phyloP scores from a whole-genome alignment of 1,140 invertebrate genomes.

The Leptonema lineaticorne region DNA sequence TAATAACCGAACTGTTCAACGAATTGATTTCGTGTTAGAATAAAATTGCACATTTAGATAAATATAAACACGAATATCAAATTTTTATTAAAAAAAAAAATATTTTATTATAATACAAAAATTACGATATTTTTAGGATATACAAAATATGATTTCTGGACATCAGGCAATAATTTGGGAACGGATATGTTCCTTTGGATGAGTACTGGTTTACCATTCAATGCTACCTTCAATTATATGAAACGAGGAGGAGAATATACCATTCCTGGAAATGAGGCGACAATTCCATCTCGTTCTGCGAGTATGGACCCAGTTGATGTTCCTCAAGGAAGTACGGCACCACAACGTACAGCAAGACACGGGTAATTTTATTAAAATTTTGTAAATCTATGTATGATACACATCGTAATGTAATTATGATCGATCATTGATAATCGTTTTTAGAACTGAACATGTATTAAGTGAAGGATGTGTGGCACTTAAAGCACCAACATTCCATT shows the following conservation, averaged over 20 bases:
- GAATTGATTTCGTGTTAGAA: background rate
- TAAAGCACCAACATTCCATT: conserved; percentile 71
- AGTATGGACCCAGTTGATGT: conserved; percentile 58
- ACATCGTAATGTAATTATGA: background rate
- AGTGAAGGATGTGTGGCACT: conserved; percentile 74
- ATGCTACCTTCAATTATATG: conserved; percentile 83
- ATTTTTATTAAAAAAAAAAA: background rate
- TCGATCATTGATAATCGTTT: conserved; percentile 42
- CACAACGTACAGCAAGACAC: conserved; percentile 72
- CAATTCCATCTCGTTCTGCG: conserved; percentile 48
- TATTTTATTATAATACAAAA: background rate
- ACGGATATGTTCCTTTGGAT: conserved; percentile 88
- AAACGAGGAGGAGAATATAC: conserved; percentile 56
- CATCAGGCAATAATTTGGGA: conserved; percentile 82
- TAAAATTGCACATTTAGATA: background rate
- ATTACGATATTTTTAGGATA: conserved; percentile 60
- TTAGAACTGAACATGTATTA: conserved; percentile 58
- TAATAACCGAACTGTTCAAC: background rate
- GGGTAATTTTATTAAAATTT: conserved; percentile 57
- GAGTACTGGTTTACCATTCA: conserved; percentile 84
- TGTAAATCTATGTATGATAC: background rate
- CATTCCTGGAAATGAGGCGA: conserved; percentile 46
- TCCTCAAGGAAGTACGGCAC: conserved; percentile 68
- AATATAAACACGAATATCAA: background rate
- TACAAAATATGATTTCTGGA: conserved; percentile 84